Percentiles rank a stretch among this genome's conserved stretches.
Conservation (phyloP, 2,113 vertebrate genomes). For the Zonotrichia leucophrys region DNA sequence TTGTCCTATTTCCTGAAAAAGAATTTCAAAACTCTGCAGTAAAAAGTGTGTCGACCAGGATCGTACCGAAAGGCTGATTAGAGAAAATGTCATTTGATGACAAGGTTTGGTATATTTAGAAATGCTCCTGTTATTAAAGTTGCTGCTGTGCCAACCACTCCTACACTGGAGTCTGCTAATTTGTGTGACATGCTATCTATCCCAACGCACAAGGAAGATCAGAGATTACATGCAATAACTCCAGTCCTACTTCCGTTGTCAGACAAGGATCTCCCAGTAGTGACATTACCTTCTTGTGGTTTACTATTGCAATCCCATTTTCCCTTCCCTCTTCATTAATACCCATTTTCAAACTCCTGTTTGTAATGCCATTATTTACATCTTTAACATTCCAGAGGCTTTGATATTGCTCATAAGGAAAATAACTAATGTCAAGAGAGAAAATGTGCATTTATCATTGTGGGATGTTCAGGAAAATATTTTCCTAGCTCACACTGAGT, state of each 20-base stretch:
- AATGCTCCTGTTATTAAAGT: conserved; percentile 16
- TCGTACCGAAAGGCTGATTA: background rate
- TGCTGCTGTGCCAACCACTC: background rate
- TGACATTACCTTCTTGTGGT: background rate
- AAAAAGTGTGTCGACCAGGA: background rate
- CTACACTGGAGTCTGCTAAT: conserved; percentile 4
- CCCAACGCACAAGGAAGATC: background rate
- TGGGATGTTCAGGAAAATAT: background rate
- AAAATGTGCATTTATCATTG: background rate
- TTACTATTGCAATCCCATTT: background rate
- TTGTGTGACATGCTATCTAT: background rate
- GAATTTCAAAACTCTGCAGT: background rate
- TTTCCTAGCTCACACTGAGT: background rate
- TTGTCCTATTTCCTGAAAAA: background rate
- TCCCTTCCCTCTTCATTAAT: background rate
- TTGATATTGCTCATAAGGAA: background rate
- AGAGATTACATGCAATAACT: background rate
- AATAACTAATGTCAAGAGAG: background rate
- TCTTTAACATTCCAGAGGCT: background rate
- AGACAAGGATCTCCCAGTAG: conserved; percentile 21
- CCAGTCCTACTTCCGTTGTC: background rate
- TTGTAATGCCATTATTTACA: background rate
- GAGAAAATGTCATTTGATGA: conserved; percentile 5
- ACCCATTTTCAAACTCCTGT: background rate
- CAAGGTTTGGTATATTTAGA: conserved; percentile 1